A percentile compares a stretch with the other conserved stretches of the same genome.
These are phyloP conservation scores for Vollenhovia emeryi DNA, from an alignment of 1,140 invertebrate genomes.

Conservation along the genomic window DNA sequence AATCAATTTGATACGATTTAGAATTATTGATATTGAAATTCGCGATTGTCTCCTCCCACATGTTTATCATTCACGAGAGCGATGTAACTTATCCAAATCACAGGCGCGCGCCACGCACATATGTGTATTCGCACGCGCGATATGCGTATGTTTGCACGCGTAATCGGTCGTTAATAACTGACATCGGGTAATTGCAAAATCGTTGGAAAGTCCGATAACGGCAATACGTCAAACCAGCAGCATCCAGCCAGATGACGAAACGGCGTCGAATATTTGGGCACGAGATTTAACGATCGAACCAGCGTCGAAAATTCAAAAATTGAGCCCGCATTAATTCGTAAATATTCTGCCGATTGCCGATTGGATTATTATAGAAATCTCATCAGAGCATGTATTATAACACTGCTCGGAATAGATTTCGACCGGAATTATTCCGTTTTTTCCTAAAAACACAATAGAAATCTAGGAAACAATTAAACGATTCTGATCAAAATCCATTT, in stretches of 20 bases:
- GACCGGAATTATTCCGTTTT: too few species aligned
- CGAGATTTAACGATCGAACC: not conserved
- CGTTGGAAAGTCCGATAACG: slow-evolving; percentile 46
- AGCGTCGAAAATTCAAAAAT: not conserved
- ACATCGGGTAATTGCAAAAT: slow-evolving; percentile 56
- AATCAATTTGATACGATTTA: slow-evolving; percentile 46
- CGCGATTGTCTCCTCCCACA: slow-evolving; percentile 34
- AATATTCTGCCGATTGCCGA: not conserved
- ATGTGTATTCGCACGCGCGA: slow-evolving; percentile 3
- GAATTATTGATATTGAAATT: slow-evolving; percentile 52
- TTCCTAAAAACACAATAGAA: too few species aligned
- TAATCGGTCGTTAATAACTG: slow-evolving; percentile 58
- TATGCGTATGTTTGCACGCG: slow-evolving; percentile 51
- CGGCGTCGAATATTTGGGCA: slow-evolving; percentile 35
- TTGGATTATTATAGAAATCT: not conserved
- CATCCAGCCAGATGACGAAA: slow-evolving; percentile 38
- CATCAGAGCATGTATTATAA: too few species aligned
- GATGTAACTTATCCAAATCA: slow-evolving; percentile 54
- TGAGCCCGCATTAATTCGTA: slow-evolving; percentile 6
- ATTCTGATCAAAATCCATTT: too few species aligned
- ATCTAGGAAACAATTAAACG: too few species aligned
- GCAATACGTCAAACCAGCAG: slow-evolving; percentile 49
- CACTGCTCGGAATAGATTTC: too few species aligned
- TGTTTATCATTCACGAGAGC: slow-evolving; percentile 51
- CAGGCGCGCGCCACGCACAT: not conserved